Percentiles rank a stretch among this genome's conserved stretches.
phyloP scores from a whole-genome alignment of 2,113 vertebrate species.

The Lasiurus cinereus region DNA sequence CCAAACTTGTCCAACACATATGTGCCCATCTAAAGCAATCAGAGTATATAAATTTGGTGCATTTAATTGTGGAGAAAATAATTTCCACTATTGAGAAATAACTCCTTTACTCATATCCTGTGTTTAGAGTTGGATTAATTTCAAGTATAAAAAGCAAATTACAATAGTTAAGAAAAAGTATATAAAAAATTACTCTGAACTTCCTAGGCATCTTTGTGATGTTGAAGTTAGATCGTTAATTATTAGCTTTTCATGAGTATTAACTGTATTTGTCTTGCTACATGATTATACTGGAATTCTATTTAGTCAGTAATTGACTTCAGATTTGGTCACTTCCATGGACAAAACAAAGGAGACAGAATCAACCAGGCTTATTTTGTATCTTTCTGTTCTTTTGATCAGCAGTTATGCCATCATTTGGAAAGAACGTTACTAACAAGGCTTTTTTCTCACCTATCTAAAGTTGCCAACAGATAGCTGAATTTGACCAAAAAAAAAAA shows the following conservation, averaged over 20 bases:
- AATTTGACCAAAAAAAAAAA: neutral
- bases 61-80: constrained; percentile 31
- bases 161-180: constrained; percentile 34
- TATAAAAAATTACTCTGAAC: constrained; percentile 25
- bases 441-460: constrained; percentile 39
- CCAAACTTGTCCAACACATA: neutral
- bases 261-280: neutral
- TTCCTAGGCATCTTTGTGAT: constrained; percentile 50
- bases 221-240: constrained; percentile 39
- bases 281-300: constrained; percentile 1
- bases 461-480: constrained; percentile 31
- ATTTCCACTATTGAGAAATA: neutral
- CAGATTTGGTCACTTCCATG: neutral
- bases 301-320: neutral
- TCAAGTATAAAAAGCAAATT: constrained; percentile 48
- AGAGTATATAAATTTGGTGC: neutral
- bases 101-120: neutral
- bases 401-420: constrained; percentile 36
- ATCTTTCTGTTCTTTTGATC: constrained; percentile 32
- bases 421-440: constrained; percentile 27
- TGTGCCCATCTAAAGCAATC: neutral
- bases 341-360: constrained; percentile 45
- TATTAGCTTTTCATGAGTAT: constrained; percentile 35
- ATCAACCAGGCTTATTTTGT: neutral
- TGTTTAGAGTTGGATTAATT: constrained; percentile 37